Conservation (phyloP, 2,113 vertebrate species). For the Felis chaus region DNA sequence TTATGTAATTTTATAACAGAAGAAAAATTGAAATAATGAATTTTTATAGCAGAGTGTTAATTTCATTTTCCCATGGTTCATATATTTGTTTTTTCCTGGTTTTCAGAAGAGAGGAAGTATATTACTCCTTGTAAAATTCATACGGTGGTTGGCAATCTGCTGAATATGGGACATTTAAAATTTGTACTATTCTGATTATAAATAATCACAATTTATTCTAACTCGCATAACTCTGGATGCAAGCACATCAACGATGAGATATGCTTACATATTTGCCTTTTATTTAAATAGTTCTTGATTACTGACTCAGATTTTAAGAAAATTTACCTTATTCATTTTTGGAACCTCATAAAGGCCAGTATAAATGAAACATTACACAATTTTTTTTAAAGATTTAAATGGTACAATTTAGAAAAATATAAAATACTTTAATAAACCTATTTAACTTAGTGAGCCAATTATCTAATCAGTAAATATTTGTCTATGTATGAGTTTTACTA, state of each 20-base stretch:
- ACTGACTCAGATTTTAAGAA: constrained; percentile 56
- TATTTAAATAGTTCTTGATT: constrained; percentile 53
- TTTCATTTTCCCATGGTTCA: neutral
- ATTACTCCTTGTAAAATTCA: constrained; percentile 58
- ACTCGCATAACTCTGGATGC: constrained; percentile 8
- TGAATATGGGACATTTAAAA: constrained; percentile 52
- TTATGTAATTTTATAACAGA: constrained; percentile 4
- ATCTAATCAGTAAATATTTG: neutral
- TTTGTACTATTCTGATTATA: constrained; percentile 55
- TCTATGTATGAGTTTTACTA: neutral
- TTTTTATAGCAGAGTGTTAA: constrained; percentile 24
- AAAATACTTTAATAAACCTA: constrained; percentile 15
- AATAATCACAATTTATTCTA: constrained; percentile 54
- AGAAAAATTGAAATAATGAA: constrained; percentile 25
- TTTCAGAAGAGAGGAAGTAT: constrained; percentile 57
- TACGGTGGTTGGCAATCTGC: constrained; percentile 54
- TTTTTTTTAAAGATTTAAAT: constrained; percentile 9
- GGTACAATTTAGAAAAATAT: neutral
- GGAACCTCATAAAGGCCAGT: neutral
- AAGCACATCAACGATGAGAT: constrained; percentile 9
- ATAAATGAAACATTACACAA: constrained; percentile 24
- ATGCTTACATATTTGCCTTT: constrained; percentile 52
- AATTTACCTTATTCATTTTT: constrained; percentile 52
- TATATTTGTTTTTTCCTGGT: neutral
- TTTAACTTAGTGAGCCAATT: neutral